Base-by-base conservation (phyloP, 2,888 invertebrate species). In the Drosophila atripex region DNA sequence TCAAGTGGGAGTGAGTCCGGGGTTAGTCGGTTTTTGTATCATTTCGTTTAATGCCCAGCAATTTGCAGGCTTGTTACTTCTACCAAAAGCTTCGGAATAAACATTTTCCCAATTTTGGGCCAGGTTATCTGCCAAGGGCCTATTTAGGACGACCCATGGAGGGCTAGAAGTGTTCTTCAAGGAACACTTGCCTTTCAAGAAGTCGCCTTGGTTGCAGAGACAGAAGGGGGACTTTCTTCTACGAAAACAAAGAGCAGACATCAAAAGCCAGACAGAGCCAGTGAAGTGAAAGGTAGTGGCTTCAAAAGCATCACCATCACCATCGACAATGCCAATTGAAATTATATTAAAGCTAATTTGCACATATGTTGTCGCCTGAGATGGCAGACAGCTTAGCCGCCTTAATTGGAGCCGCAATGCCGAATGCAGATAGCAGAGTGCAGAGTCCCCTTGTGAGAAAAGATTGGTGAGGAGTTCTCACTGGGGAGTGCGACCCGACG, bases 371-470 rank as follows among this genome's bases (percentile, higher is more conserved):
- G 21, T 35, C 35, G 38, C 38, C 32, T 52, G 54, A 38, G 54
- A 38, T 47, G 59, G 21, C 52, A 47, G 39, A 56, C 59, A 50
- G 58, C 58, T 54, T 52, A 64, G 51, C 59, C 43, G 50, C 45
- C 46, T 55, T 53, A 43, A 50, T 74, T 71, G 41, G 55, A n/a
- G 14, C 35, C 47, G 41, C 53, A 63, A n/a, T n/a, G n/a, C n/a
- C n/a, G 50, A 43, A 43, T 43, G 21, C 21, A 23, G 21, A 23
- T 4, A 4, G 21, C 4, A 16, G 16, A n/a, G n/a, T n/a, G 39
- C 16, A 14, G 18, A 35, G 45, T n/a, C 45, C 51, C 39, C 46
- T n/a, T 35, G 79, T 76, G 66, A 77, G 69, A 76, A 66, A 45
- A 63, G 58, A 65, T 66, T 69, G 21, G 54, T 8, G 38, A 32